A percentile compares a stretch with the other conserved stretches of the same genome.
Conservation (phyloP, 2,797 vertebrate species). For the Holocentrus rufus region DNA sequence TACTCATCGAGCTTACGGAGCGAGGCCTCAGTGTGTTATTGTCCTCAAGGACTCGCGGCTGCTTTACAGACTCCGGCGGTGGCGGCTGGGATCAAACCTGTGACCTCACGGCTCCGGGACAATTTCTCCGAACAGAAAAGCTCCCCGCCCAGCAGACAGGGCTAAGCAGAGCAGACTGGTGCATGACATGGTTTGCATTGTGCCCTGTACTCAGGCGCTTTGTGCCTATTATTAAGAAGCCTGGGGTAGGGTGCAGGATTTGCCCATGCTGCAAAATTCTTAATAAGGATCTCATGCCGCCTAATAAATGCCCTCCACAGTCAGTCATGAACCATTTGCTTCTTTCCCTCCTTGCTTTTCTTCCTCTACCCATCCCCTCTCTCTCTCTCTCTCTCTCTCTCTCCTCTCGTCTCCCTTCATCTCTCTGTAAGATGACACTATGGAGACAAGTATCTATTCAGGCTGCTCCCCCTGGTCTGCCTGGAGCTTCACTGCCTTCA, state of each 20-base stretch:
- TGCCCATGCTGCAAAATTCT: conserved; percentile 44
- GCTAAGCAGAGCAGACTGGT: background rate
- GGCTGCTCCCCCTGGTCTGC: conserved; percentile 17
- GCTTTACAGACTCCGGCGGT: no score
- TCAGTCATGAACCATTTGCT: conserved; percentile 51
- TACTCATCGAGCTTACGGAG: background rate
- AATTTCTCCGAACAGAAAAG: background rate
- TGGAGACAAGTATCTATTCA: conserved; percentile 25
- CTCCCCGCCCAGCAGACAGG: background rate
- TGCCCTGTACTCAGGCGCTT: background rate
- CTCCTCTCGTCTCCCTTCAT: conserved; percentile 3
- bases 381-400: conserved; percentile 2
- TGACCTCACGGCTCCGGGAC: background rate
- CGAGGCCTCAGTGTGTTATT: background rate
- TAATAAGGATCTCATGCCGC: conserved; percentile 54
- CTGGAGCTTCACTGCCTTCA: conserved; percentile 28
- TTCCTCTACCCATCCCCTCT: conserved; percentile 20
- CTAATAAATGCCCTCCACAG: conserved; percentile 58
- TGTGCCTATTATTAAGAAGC: conserved; percentile 21
- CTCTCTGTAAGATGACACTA: conserved; percentile 47
- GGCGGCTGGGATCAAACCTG: background rate
- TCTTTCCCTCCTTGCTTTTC: conserved; percentile 6
- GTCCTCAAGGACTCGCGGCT: conserved; percentile 19
- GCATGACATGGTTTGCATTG: conserved; percentile 4
- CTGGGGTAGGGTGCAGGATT: conserved; percentile 1